Conservation (phyloP, 2,113 vertebrate species). For the cattle (Bos taurus) region DNA sequence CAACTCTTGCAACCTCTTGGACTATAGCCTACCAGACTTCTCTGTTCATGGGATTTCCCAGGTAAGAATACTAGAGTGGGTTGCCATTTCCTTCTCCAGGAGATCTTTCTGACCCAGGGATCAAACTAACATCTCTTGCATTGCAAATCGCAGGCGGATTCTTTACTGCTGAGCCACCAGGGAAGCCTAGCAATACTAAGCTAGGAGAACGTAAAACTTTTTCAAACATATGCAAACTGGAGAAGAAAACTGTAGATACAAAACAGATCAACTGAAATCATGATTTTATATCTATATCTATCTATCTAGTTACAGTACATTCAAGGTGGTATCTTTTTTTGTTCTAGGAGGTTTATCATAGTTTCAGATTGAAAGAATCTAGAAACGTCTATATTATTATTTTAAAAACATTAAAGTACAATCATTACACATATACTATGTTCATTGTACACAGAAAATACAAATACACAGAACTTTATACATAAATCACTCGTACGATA, state of each 20-base stretch:
- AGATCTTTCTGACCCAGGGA: neutral
- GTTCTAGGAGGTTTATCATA: neutral
- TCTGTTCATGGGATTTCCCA: neutral
- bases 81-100: neutral
- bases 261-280: neutral
- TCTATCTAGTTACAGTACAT: neutral
- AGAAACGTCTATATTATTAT: neutral
- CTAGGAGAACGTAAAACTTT: neutral
- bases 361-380: neutral
- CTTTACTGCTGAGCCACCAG: neutral
- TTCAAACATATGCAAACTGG: neutral
- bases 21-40: neutral
- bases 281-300: neutral
- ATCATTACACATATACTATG: neutral
- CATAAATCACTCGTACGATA: neutral
- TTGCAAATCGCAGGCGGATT: accelerated
- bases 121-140: neutral
- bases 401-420: neutral
- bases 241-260: neutral
- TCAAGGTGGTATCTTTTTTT: neutral
- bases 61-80: neutral
- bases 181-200: neutral
- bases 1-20: neutral
- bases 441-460: neutral
- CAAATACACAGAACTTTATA: neutral